A percentile compares a stretch with the other conserved stretches of the same genome.
Conservation (phyloP, 2,113 vertebrate species). For the Marmota flaviventris region DNA sequence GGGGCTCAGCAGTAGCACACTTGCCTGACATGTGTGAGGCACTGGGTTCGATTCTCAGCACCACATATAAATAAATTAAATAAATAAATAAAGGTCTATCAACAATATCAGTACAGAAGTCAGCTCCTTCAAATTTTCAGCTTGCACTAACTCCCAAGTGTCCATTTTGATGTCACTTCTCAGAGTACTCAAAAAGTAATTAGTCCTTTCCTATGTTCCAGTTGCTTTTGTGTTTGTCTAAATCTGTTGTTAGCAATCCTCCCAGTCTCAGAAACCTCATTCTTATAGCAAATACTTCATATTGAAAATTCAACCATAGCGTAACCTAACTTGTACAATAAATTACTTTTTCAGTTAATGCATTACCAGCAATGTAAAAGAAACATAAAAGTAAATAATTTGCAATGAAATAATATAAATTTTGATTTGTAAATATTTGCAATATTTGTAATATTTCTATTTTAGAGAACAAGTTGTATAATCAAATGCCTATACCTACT, state of each 20-base stretch:
- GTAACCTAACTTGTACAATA: not conserved
- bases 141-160: not conserved
- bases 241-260: not conserved
- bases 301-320: conserved; percentile 1
- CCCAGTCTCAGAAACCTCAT: not conserved
- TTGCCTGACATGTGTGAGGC: too few species aligned
- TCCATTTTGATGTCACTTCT: not conserved
- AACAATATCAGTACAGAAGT: not conserved
- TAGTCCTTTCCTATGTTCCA: not conserved
- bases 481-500: not conserved
- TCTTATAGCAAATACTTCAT: not conserved
- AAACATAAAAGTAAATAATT: not conserved
- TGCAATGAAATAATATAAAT: not conserved
- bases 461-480: not conserved
- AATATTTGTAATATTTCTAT: not conserved
- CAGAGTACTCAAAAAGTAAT: not conserved
- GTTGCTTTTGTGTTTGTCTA: not conserved
- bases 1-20: too few species aligned
- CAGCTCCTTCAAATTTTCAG: not conserved
- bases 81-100: too few species aligned
- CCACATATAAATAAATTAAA: too few species aligned
- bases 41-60: too few species aligned
- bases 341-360: not conserved
- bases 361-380: not conserved
- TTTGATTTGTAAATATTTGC: not conserved